These are phyloP conservation scores for Microcebus griseorufus DNA, from an alignment of 2,113 vertebrate genomes.

Conservation along the genomic window DNA sequence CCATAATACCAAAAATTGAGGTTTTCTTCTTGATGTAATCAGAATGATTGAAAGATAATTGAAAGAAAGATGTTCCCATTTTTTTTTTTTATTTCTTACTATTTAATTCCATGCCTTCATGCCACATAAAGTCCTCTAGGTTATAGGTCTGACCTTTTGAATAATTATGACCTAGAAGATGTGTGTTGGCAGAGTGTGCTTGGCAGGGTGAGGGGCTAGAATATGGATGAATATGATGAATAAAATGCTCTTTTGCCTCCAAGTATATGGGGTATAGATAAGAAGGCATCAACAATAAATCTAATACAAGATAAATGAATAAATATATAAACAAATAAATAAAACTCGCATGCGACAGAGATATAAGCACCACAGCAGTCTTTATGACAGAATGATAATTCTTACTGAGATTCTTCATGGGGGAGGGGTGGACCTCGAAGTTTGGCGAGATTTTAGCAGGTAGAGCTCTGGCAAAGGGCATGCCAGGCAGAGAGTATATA, in stretches of 20 bases:
- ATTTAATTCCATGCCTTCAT: not conserved
- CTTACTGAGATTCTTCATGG: not conserved
- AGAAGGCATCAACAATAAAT: not conserved
- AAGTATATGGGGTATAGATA: not conserved
- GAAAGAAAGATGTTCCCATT: not conserved
- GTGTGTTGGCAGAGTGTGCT: not conserved
- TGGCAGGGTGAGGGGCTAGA: not conserved
- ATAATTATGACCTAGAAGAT: not conserved
- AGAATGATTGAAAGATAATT: slow-evolving; percentile 16
- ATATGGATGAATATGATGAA: not conserved
- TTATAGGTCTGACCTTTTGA: not conserved
- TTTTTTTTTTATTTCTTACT: slow-evolving; percentile 12
- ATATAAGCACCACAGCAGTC: not conserved
- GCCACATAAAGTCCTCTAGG: not conserved
- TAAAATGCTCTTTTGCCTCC: not conserved
- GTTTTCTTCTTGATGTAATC: slow-evolving; percentile 41
- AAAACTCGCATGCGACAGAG: not conserved
- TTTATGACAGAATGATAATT: not conserved
- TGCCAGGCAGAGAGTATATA: not conserved
- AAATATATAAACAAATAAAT: not conserved
- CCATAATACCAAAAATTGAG: not conserved
- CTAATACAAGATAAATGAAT: not conserved
- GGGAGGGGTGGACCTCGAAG: not conserved
- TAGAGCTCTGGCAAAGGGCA: not conserved
- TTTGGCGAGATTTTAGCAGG: not conserved